These are phyloP conservation scores for Cladopsammia gracilis DNA, from an alignment of 64 coral and sea anemone genomes.

Conservation along the genomic window DNA sequence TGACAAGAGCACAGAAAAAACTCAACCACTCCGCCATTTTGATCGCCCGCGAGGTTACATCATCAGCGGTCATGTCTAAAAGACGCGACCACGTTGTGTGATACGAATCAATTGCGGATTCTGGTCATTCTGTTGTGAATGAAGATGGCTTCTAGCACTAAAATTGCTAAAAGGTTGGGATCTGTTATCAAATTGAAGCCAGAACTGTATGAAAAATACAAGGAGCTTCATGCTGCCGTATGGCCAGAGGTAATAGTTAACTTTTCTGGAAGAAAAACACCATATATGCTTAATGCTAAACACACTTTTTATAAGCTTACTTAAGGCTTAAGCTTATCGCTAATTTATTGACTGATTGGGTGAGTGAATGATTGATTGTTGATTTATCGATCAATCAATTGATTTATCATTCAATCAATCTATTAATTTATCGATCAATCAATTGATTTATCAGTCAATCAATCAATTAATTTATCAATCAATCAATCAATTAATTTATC, in stretches of 20 bases:
- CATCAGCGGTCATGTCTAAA: neutral
- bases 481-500: too few species aligned
- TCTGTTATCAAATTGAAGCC: conserved; percentile 91
- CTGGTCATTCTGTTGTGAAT: neutral
- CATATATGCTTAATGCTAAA: too few species aligned
- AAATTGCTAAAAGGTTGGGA: conserved; percentile 83
- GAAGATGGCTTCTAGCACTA: conserved; percentile 61
- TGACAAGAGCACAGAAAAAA: conserved; percentile 56
- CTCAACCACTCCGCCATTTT: conserved; percentile 86
- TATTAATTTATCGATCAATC: too few species aligned
- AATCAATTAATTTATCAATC: too few species aligned
- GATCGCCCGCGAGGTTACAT: neutral
- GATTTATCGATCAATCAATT: too few species aligned
- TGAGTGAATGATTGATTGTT: too few species aligned
- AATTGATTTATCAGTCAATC: too few species aligned
- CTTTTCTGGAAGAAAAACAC: too few species aligned
- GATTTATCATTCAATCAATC: too few species aligned
- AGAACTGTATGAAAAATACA: conserved; percentile 85
- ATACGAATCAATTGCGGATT: neutral
- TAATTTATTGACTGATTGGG: too few species aligned
- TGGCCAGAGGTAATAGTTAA: conserved; percentile 81
- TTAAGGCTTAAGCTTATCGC: too few species aligned
- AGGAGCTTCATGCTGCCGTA: conserved; percentile 89
- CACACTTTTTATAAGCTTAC: too few species aligned
- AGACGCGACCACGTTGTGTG: neutral